A percentile compares a stretch with the other conserved stretches of the same genome.
Conservation (phyloP, 2,888 invertebrate species). For the Andrena bicolor region DNA sequence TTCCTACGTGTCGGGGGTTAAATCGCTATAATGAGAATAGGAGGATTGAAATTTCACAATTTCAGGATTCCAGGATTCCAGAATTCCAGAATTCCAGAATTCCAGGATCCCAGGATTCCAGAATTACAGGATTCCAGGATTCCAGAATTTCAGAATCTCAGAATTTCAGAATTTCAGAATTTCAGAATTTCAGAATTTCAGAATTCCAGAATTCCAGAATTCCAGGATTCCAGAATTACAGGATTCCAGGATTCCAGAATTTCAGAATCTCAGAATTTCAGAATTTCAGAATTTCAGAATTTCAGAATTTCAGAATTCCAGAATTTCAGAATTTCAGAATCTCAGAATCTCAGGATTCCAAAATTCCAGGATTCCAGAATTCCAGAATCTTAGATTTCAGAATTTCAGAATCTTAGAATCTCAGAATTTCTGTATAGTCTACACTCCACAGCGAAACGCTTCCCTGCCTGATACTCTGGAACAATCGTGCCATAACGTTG, state of each 20-base stretch:
- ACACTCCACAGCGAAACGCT: no score
- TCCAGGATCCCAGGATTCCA: no score
- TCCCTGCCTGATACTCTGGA: no score
- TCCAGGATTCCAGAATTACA: not conserved
- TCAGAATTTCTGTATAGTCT: not conserved
- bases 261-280: not conserved
- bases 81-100: not conserved
- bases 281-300: not conserved
- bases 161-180: not conserved
- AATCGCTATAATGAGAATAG: no score
- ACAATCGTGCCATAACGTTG: not conserved
- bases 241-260: not conserved
- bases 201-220: not conserved
- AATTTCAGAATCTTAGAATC: not conserved
- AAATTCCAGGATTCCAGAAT: not conserved
- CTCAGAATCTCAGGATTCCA: not conserved
- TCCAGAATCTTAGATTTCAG: no score
- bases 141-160: no score
- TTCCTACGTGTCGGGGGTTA: no score
- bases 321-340: not conserved
- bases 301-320: not conserved
- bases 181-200: not conserved
- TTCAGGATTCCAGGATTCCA: not conserved
- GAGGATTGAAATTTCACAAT: no score
- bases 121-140: no score